Percentiles rank a stretch among this genome's conserved stretches.
Conservation (phyloP, 2,888 invertebrate species). For the Chelonus formosanus region DNA sequence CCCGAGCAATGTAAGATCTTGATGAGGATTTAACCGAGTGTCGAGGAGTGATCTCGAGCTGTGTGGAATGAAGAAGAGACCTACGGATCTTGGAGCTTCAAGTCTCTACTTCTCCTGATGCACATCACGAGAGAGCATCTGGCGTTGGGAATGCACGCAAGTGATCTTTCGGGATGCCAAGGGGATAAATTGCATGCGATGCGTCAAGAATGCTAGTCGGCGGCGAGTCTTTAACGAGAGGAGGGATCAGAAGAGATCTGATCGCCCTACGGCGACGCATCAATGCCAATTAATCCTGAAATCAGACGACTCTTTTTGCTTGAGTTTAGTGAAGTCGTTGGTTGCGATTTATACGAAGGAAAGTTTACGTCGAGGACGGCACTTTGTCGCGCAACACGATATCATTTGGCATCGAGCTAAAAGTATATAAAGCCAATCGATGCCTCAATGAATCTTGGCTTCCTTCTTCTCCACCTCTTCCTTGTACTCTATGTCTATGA, state of each 20-base stretch:
- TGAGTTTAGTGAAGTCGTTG: constrained; percentile 16
- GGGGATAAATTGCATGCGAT: constrained; percentile 28
- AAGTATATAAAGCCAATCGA: no score
- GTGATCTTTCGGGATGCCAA: constrained; percentile 16
- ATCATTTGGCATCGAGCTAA: no score
- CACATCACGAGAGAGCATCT: constrained; percentile 16
- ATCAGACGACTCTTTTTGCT: constrained; percentile 26
- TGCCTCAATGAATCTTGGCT: no score
- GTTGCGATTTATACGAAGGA: constrained; percentile 2
- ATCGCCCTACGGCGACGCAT: constrained; percentile 21
- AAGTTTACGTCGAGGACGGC: background rate
- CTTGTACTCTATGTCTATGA: background rate
- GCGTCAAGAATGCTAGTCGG: constrained; percentile 26
- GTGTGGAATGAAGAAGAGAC: constrained; percentile 11
- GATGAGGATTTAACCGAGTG: constrained; percentile 32
- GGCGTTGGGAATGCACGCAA: constrained; percentile 18
- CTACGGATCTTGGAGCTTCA: background rate
- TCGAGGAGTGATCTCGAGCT: constrained; percentile 7
- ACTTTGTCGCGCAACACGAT: no score
- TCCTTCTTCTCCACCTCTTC: background rate
- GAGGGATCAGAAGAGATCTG: constrained; percentile 19
- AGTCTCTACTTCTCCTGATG: background rate
- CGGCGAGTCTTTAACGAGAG: constrained; percentile 25
- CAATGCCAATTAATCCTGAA: constrained; percentile 34
- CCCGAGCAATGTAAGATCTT: constrained; percentile 27